Evolutionary conservation across 2,888 invertebrate species (phyloP).

Genomic region (Sericinus montela): DNA sequence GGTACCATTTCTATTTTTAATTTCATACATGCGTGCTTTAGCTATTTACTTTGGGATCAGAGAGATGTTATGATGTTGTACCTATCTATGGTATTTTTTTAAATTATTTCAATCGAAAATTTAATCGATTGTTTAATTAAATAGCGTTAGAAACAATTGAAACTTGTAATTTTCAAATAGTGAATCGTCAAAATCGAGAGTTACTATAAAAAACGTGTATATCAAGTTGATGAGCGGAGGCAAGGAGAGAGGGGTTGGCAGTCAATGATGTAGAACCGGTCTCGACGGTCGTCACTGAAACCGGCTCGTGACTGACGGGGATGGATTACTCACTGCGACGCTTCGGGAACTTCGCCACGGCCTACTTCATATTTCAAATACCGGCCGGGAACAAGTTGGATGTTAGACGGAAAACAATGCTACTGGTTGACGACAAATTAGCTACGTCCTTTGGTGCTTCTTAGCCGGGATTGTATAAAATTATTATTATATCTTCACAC

Average conservation of each 20-base stretch:
- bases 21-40: no score
- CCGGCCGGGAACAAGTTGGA: constrained; percentile 27
- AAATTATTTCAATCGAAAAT: no score
- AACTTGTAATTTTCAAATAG: neutral
- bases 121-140: no score
- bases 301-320: constrained; percentile 66
- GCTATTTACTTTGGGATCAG: no score
- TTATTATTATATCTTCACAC: no score
- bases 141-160: neutral
- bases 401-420: neutral
- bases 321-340: constrained; percentile 60
- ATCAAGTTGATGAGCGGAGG: constrained; percentile 45
- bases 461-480: no score
- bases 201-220: constrained; percentile 49
- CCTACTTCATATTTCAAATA: constrained; percentile 26
- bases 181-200: constrained; percentile 56
- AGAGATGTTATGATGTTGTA: no score
- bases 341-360: constrained; percentile 45
- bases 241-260: constrained; percentile 58
- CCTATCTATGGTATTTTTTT: no score
- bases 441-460: no score
- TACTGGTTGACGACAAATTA: neutral
- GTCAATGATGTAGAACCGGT: constrained; percentile 77
- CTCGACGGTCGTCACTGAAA: constrained; percentile 47
- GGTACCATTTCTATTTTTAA: no score